These are phyloP conservation scores for Bombycilla garrulus DNA, from an alignment of 2,113 vertebrate species.

Conservation along the genomic window DNA sequence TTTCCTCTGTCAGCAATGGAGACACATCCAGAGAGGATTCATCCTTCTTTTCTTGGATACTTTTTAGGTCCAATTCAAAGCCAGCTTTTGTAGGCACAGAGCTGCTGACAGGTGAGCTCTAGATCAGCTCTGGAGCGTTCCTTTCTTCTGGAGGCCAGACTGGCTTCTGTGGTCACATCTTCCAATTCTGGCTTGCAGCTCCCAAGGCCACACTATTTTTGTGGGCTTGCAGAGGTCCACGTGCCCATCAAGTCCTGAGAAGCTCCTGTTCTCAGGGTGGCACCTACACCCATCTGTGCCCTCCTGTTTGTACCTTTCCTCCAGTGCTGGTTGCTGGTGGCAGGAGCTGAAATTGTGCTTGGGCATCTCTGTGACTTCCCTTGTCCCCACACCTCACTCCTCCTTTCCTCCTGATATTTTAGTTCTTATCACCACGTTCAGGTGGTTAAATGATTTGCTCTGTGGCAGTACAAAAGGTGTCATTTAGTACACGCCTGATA, in stretches of 20 bases:
- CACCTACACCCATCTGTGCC: background rate
- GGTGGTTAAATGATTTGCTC: background rate
- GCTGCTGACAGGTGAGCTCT: background rate
- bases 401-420: background rate
- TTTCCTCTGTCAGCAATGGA: background rate
- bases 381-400: background rate
- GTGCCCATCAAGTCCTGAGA: background rate
- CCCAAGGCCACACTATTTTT: fast-evolving
- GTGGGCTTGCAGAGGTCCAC: background rate
- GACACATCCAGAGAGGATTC: background rate
- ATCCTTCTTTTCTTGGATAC: background rate
- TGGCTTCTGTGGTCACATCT: background rate
- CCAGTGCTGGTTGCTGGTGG: background rate
- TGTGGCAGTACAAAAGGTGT: background rate
- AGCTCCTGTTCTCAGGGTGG: background rate
- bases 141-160: background rate
- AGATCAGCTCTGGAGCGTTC: background rate
- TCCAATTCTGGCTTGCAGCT: background rate
- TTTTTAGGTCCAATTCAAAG: background rate
- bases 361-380: background rate
- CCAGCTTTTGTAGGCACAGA: background rate
- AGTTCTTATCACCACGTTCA: fast-evolving
- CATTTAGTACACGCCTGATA: background rate
- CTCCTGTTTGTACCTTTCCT: background rate
- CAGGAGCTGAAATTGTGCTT: background rate